These are phyloP conservation scores for Oxystoma pomonae DNA, from an alignment of 2,888 invertebrate genomes.

Conservation along the genomic window DNA sequence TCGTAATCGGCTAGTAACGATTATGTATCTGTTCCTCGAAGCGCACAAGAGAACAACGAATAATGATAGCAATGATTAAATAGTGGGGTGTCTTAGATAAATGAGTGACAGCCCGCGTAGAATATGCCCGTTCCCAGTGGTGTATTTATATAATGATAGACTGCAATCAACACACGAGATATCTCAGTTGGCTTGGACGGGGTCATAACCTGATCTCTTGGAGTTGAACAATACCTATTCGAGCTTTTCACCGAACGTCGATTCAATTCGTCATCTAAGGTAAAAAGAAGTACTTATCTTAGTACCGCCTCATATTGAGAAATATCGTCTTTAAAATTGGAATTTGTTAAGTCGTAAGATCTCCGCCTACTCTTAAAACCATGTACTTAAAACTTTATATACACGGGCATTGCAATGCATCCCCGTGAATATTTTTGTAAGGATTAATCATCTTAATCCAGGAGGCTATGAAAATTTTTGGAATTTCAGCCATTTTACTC, in stretches of 20 bases:
- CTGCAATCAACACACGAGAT: constrained; percentile 39
- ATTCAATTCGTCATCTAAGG: no score
- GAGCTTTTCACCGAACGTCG: background rate
- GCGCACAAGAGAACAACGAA: constrained; percentile 32
- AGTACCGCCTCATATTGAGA: no score
- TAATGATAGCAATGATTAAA: constrained; percentile 48
- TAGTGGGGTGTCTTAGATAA: constrained; percentile 47
- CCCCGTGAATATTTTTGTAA: no score
- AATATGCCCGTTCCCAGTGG: constrained; percentile 43
- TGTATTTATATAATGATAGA: constrained; percentile 49
- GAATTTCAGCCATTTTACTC: no score
- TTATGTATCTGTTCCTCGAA: constrained; percentile 32
- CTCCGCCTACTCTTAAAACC: no score
- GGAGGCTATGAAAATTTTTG: no score
- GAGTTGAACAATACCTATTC: background rate
- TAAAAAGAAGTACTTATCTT: no score
- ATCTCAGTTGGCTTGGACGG: constrained; percentile 27
- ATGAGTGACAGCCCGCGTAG: constrained; percentile 46
- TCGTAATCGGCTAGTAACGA: constrained; percentile 36
- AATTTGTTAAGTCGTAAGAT: no score
- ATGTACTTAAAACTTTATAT: no score
- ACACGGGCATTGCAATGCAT: no score
- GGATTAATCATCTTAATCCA: no score
- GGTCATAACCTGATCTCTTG: constrained; percentile 47
- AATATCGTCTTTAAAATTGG: no score